Evolutionary conservation across 1,140 invertebrate genomes (phyloP).

Genomic region (Rhopalosiphum maidis): DNA sequence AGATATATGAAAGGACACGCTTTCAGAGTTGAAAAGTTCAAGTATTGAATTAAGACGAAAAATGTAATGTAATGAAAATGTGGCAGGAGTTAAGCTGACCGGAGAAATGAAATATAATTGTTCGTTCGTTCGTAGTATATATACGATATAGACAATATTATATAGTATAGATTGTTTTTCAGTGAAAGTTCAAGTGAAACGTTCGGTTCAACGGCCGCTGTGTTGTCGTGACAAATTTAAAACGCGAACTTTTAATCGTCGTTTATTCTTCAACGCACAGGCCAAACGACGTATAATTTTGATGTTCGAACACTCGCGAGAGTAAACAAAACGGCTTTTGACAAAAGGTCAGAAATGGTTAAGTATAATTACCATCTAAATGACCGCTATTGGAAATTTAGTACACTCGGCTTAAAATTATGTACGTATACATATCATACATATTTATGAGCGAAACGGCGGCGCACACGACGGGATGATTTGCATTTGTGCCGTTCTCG

Average conservation of each 20-base stretch:
- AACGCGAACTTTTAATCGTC: constrained; percentile 3
- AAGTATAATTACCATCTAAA: constrained; percentile 37
- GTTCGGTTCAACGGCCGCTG: not conserved
- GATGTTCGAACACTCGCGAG: not conserved
- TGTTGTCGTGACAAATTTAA: not conserved
- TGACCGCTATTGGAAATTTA: not conserved
- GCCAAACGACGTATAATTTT: not conserved
- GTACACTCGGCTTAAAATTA: not conserved
- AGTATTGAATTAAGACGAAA: constrained; percentile 11
- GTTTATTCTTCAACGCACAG: not conserved
- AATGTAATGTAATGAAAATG: not conserved
- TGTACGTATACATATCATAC: not conserved
- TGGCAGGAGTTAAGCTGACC: not conserved
- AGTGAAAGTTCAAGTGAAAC: not conserved
- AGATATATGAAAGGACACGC: not conserved
- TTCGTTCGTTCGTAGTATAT: not conserved
- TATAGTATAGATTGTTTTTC: not conserved
- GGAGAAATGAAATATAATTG: not conserved
- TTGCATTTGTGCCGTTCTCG: not conserved
- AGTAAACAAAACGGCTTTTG: not conserved
- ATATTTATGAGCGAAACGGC: constrained; percentile 14
- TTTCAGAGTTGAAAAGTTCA: not conserved
- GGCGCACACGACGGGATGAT: not conserved
- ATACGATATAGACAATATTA: not conserved
- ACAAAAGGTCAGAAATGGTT: constrained; percentile 29